Evolutionary conservation across 2,888 invertebrate species (phyloP).

Genomic region (Onthophagus sagittarius): DNA sequence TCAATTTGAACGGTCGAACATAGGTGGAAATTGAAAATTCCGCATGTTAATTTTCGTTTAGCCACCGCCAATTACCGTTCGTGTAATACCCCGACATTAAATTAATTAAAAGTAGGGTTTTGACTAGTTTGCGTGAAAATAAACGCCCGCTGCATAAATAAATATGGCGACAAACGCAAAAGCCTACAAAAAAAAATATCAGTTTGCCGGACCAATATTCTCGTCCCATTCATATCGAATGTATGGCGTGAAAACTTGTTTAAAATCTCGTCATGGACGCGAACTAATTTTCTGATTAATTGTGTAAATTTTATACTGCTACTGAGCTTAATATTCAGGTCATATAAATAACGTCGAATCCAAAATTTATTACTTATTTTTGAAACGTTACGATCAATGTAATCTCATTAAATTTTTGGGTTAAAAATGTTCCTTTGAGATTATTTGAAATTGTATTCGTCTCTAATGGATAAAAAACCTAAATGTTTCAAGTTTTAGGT

Average conservation of each 20-base stretch:
- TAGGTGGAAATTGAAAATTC: neutral
- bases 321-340: neutral
- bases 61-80: neutral
- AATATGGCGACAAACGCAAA: neutral
- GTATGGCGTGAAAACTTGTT: neutral
- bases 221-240: neutral
- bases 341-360: neutral
- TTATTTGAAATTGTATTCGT: too few relatives aligned
- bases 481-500: too few relatives aligned
- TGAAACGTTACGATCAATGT: too few relatives aligned
- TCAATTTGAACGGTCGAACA: neutral
- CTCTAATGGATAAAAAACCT: too few relatives aligned
- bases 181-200: neutral
- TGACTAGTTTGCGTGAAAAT: neutral
- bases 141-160: neutral
- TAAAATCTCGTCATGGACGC: neutral
- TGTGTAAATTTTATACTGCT: neutral
- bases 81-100: neutral
- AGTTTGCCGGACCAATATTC: neutral
- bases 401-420: too few relatives aligned
- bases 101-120: neutral
- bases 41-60: neutral
- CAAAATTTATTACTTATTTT: too few relatives aligned
- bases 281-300: neutral
- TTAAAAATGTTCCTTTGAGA: too few relatives aligned